A percentile compares a stretch with the other conserved stretches of the same genome.
Evolutionary conservation across 23 tunicate genomes (phyloP).

Genomic region (Pegea sp.): DNA sequence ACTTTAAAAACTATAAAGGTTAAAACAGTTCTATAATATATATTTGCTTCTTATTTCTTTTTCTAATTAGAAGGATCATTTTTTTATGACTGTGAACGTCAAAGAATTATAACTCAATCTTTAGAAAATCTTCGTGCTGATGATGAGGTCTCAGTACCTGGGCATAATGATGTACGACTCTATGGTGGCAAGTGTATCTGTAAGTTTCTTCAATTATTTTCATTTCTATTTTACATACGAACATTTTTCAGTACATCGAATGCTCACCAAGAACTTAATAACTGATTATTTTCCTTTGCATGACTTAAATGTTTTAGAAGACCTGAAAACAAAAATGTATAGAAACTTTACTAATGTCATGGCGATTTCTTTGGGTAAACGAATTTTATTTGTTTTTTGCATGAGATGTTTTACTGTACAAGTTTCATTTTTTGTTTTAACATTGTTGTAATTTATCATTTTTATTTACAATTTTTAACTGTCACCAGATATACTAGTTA

Average conservation of each 20-base stretch:
- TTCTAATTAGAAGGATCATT: constrained; percentile 58
- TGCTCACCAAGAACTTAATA: constrained; percentile 6
- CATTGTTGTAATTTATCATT: too few relatives aligned
- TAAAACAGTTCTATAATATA: neutral
- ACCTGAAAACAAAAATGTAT: constrained; percentile 6
- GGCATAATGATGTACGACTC: constrained; percentile 9
- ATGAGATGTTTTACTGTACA: neutral
- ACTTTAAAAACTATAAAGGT: constrained; percentile 39
- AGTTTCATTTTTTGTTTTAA: neutral
- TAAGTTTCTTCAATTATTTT: neutral
- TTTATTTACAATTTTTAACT: too few relatives aligned
- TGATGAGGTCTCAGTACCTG: constrained; percentile 23
- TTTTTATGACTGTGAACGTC: constrained; percentile 23
- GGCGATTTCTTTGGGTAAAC: neutral
- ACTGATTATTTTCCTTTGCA: constrained; percentile 23
- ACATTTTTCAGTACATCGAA: constrained; percentile 11
- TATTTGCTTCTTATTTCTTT: neutral
- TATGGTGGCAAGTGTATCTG: constrained; percentile 52
- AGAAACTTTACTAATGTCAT: constrained; percentile 1
- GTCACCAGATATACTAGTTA: too few relatives aligned
- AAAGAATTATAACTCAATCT: constrained; percentile 13
- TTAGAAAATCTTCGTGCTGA: constrained; percentile 21
- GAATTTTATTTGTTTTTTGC: neutral
- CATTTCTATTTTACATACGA: too few relatives aligned
- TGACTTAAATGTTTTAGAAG: constrained; percentile 2